These are phyloP conservation scores for Hystrix brachyura DNA, from an alignment of 2,113 vertebrate species.

Conservation along the genomic window DNA sequence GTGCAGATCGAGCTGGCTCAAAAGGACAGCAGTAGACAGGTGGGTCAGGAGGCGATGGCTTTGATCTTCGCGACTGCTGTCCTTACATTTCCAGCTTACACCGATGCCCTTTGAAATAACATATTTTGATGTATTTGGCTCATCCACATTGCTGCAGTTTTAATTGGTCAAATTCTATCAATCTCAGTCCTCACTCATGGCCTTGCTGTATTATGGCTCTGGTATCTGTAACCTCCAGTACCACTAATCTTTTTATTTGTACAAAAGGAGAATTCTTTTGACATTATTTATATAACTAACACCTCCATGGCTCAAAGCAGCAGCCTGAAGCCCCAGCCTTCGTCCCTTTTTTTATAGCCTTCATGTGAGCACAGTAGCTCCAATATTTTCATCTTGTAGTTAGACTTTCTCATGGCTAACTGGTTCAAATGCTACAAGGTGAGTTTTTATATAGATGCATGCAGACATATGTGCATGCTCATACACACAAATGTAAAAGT, in stretches of 20 bases:
- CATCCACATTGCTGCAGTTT: constrained; percentile 20
- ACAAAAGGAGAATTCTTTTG: constrained; percentile 75
- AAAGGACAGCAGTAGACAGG: constrained; percentile 60
- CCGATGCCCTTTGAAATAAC: constrained; percentile 65
- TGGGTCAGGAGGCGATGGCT: not conserved
- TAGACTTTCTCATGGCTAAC: constrained; percentile 17
- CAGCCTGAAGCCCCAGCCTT: constrained; percentile 37
- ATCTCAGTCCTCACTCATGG: constrained; percentile 30
- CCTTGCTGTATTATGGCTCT: constrained; percentile 28
- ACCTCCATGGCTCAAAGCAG: constrained; percentile 64
- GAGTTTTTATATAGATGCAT: constrained; percentile 18
- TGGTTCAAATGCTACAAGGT: not conserved
- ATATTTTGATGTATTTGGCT: constrained; percentile 58
- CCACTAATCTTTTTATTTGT: constrained; percentile 71
- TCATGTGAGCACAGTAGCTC: not conserved
- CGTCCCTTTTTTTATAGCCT: constrained; percentile 13
- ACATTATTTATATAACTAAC: constrained; percentile 71
- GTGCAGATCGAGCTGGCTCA: not conserved
- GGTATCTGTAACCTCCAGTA: constrained; percentile 12
- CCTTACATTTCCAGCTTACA: constrained; percentile 50
- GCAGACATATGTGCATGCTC: not conserved
- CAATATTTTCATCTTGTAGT: constrained; percentile 49
- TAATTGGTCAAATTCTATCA: constrained; percentile 73
- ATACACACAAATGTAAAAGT: not conserved
- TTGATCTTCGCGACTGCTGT: constrained; percentile 67